Base-by-base conservation (phyloP, 2,113 vertebrate species). In the Formicarius rufipectus region DNA sequence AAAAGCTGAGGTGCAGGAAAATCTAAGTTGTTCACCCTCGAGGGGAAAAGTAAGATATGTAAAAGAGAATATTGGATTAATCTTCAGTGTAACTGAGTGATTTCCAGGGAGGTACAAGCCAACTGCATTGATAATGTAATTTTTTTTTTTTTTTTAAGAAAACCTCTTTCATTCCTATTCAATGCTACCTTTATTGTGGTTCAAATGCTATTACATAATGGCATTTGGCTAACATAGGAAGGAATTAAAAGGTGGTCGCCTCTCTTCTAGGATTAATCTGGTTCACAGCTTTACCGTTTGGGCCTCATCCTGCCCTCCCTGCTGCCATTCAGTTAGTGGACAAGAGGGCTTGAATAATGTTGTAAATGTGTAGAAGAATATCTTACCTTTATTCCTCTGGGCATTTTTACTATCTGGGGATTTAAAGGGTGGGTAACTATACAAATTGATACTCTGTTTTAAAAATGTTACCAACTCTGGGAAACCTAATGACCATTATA, bases 221-320 rank as follows among this genome's bases (percentile, higher is more conserved):
- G 52, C 44, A 68, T 92, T 92, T 87, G 69, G 25, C 45, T 71
- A n/a, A 44, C 44, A 81, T 79, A 49, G 66, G 39, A 92, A 84
- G 91, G 86, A 89, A 86, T 81, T 93, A 89, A 78, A 89, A 90
- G 56, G 80, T 89, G 52, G 69, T 84, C 1, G 7, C 58, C 9
- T 64, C 55, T 49, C 59, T 53, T 76, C 25, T 77, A 39, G 63
- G 23, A 73, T 86, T 88, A 77, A 66, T 83, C 30, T 84, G 39
- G 27, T 89, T 96, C 63, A 84, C 83, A 92, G 73, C 42, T 92
- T 87, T 93, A 7, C 47, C 84, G n/a, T 93, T 90, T 45, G 67
- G 40, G 52, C 45, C 31, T 74, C 10, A 12, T 72, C 23, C 37
- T 71, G 50, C 30, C 7, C 25, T 30, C 16, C 14, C 21, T 0